Percentiles rank a stretch among this genome's conserved stretches.
phyloP scores from a whole-genome alignment of 1,140 invertebrate species.

The Drosophila pseudoananassae region DNA sequence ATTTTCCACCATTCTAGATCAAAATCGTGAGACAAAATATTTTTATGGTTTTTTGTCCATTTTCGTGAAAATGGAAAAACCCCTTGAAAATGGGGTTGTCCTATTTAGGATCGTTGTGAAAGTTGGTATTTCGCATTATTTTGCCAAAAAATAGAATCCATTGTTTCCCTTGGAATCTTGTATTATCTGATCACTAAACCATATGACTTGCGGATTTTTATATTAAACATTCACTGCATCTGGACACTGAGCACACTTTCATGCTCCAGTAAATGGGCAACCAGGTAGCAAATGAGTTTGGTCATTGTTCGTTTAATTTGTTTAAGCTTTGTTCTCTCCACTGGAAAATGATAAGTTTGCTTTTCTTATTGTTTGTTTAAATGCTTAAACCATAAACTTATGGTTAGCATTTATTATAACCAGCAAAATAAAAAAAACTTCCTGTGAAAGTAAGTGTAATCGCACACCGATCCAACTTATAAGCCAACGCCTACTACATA shows the following conservation, averaged over 20 bases:
- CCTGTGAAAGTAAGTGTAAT: too few relatives aligned
- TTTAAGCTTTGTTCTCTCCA: slow-evolving; percentile 5
- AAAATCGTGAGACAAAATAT: too few relatives aligned
- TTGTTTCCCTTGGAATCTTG: not conserved
- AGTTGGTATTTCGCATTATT: too few relatives aligned
- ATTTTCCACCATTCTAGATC: too few relatives aligned
- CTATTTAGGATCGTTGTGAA: too few relatives aligned
- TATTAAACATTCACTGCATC: not conserved
- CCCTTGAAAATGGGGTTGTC: too few relatives aligned
- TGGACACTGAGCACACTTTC: not conserved
- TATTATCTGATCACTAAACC: not conserved
- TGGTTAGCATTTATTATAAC: not conserved
- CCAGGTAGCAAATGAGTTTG: slow-evolving; percentile 4
- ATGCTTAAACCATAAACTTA: not conserved
- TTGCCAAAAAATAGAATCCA: too few relatives aligned
- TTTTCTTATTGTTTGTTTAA: not conserved
- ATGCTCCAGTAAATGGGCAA: slow-evolving; percentile 8
- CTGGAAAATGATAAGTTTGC: not conserved
- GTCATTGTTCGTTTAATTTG: slow-evolving; percentile 10
- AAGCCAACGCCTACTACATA: too few relatives aligned
- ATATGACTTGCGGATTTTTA: not conserved
- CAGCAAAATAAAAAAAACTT: too few relatives aligned
- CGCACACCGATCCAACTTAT: too few relatives aligned
- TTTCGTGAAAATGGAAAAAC: too few relatives aligned
- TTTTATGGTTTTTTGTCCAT: too few relatives aligned